A percentile compares a stretch with the other conserved stretches of the same genome.
Evolutionary conservation across 2,888 invertebrate genomes (phyloP).

Genomic region (Sipha maydis): DNA sequence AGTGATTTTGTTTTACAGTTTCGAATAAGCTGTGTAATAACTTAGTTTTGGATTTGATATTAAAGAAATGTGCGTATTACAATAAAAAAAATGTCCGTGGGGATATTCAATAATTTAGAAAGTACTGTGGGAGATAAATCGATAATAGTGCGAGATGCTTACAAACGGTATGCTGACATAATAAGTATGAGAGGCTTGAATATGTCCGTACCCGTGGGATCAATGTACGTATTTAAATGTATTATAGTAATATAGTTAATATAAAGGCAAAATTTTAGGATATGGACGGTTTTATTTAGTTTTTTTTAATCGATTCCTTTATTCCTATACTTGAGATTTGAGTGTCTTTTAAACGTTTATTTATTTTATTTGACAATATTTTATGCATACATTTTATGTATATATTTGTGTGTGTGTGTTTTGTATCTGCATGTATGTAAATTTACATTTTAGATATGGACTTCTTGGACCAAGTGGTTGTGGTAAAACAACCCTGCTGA

Average conservation of each 20-base stretch:
- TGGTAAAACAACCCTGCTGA: slow-evolving; percentile 71
- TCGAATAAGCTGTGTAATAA: neutral
- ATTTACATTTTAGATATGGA: slow-evolving; percentile 68
- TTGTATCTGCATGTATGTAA: neutral
- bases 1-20: neutral
- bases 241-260: too few species aligned
- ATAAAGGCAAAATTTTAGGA: too few species aligned
- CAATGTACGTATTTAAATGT: slow-evolving; percentile 65
- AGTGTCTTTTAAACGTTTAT: neutral
- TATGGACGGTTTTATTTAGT: too few species aligned
- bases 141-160: slow-evolving; percentile 65
- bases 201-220: slow-evolving; percentile 65
- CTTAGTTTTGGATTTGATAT: neutral
- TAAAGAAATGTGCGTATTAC: neutral
- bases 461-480: slow-evolving; percentile 72
- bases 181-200: slow-evolving; percentile 65
- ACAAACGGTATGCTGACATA: slow-evolving; percentile 65
- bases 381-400: too few species aligned
- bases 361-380: slow-evolving; percentile 11
- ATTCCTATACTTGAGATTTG: neutral
- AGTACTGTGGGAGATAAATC: slow-evolving; percentile 58
- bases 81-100: slow-evolving; percentile 12
- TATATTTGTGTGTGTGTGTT: neutral
- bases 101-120: neutral
- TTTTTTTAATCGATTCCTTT: too few species aligned